These are phyloP conservation scores for Myathropa florea DNA, from an alignment of 2,888 invertebrate species.

Conservation along the genomic window DNA sequence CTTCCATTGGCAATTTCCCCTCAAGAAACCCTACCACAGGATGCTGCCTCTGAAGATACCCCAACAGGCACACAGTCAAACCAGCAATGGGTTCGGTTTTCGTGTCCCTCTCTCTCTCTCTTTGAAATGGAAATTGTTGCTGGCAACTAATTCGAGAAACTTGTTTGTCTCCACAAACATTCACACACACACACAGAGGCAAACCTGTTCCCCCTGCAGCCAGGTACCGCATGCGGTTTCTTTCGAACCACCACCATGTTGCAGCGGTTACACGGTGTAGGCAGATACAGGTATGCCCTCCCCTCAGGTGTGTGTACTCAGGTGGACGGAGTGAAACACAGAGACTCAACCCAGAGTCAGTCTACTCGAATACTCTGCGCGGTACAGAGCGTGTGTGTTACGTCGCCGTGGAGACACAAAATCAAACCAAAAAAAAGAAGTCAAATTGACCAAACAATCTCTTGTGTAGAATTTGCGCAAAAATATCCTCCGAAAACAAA, in stretches of 20 bases:
- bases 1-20: conserved; percentile 36
- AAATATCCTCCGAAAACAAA: neutral
- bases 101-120: conserved; percentile 18
- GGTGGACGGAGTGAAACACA: conserved; percentile 60
- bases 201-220: neutral
- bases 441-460: conserved; percentile 39
- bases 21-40: conserved; percentile 38
- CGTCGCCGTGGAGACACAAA: conserved; percentile 17
- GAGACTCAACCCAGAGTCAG: conserved; percentile 33
- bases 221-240: neutral
- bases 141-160: conserved; percentile 53
- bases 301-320: conserved; percentile 62
- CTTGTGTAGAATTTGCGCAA: conserved; percentile 41
- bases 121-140: conserved; percentile 63
- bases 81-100: too few species aligned
- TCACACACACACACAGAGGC: neutral
- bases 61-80: conserved; percentile 11
- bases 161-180: conserved; percentile 31
- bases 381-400: conserved; percentile 45
- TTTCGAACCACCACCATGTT: neutral
- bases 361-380: conserved; percentile 60
- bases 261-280: conserved; percentile 40
- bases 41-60: conserved; percentile 36
- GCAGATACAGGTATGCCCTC: conserved; percentile 35
- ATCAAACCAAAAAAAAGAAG: conserved; percentile 14